These are phyloP conservation scores for Lathronympha strigana DNA, from an alignment of 2,888 invertebrate genomes.

Conservation along the genomic window DNA sequence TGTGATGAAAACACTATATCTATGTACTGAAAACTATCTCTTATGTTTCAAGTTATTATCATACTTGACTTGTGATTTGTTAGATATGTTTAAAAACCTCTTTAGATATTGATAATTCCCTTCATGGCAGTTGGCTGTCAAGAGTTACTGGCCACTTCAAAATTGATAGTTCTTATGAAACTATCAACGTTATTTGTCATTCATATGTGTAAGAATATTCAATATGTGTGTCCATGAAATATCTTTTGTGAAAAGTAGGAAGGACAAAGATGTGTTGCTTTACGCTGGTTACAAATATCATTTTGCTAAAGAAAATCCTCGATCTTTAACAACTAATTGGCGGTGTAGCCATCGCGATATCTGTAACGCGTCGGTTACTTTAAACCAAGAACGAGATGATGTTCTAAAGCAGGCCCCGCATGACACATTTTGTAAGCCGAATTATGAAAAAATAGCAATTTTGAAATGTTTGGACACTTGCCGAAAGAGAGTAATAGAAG, in stretches of 20 bases:
- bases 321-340: neutral
- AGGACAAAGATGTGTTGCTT: conserved; percentile 3
- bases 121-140: neutral
- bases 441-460: conserved; percentile 2
- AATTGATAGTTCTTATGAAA: neutral
- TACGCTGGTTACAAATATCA: conserved; percentile 2
- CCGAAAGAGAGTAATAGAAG: conserved; percentile 6
- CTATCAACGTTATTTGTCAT: neutral
- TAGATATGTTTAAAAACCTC: neutral
- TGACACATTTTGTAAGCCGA: neutral
- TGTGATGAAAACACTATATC: too few relatives aligned
- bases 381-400: neutral
- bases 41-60: too few relatives aligned
- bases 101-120: conserved; percentile 8
- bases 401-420: neutral
- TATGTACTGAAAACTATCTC: too few relatives aligned
- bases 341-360: conserved; percentile 1
- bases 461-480: neutral
- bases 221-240: conserved; percentile 10
- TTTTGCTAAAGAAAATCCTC: neutral
- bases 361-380: conserved; percentile 2
- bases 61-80: conserved; percentile 1
- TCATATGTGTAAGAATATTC: conserved; percentile 4
- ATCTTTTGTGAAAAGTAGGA: neutral
- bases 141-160: conserved; percentile 5